These are phyloP conservation scores for Seriola quinqueradiata DNA, from an alignment of 2,113 vertebrate species.

Conservation along the genomic window DNA sequence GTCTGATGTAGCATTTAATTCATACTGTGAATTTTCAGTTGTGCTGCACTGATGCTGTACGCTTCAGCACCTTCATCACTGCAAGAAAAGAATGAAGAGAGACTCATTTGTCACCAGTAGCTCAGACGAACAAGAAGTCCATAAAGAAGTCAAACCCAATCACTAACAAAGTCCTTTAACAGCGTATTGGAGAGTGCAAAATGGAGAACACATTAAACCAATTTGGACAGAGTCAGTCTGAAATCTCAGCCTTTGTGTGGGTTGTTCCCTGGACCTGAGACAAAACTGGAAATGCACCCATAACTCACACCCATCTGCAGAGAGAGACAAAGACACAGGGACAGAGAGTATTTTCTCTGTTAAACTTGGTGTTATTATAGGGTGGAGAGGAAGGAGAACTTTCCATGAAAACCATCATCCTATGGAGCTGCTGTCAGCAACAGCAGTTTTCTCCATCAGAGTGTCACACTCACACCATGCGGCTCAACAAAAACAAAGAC, in stretches of 20 bases:
- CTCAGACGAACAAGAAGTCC: constrained; percentile 12
- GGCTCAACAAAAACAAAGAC: constrained; percentile 7
- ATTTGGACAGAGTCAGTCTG: constrained; percentile 9
- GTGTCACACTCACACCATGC: background rate
- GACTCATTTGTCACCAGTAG: constrained; percentile 21
- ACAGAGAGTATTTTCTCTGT: constrained; percentile 55
- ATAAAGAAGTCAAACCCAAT: background rate
- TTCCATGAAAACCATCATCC: constrained; percentile 53
- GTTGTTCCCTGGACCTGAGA: constrained; percentile 53
- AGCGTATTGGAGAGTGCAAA: constrained; percentile 9
- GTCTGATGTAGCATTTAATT: background rate
- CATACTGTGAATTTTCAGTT: constrained; percentile 18
- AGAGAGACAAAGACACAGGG: constrained; percentile 37
- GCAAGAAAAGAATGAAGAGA: constrained; percentile 23
- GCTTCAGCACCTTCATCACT: constrained; percentile 28
- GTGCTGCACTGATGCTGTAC: background rate
- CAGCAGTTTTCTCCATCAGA: constrained; percentile 60
- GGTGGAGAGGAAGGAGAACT: constrained; percentile 54
- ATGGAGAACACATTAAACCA: constrained; percentile 33
- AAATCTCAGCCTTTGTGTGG: constrained; percentile 46
- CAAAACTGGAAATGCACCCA: constrained; percentile 51
- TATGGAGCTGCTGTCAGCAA: constrained; percentile 44
- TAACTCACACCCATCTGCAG: constrained; percentile 48
- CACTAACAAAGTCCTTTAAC: constrained; percentile 2
- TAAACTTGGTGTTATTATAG: constrained; percentile 63